Conservation (phyloP, 1,140 invertebrate genomes). For the Myzus persicae region DNA sequence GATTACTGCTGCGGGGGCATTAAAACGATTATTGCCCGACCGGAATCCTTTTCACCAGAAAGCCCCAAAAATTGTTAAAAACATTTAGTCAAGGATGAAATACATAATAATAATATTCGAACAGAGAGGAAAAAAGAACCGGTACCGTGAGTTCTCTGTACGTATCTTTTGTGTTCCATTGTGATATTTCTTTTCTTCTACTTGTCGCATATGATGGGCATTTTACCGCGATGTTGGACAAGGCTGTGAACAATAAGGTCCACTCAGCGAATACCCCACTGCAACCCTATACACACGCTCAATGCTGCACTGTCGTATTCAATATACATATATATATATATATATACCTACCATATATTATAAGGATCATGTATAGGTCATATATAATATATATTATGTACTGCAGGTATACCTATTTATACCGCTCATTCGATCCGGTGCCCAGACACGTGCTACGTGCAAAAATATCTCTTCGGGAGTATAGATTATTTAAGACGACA, state of each 20-base stretch:
- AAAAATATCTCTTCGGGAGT: background rate
- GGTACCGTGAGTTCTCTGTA: slow-evolving; percentile 18
- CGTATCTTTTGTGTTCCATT: slow-evolving; percentile 32
- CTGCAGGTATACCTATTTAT: slow-evolving; percentile 7
- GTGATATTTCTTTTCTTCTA: slow-evolving; percentile 20
- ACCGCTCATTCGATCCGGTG: background rate
- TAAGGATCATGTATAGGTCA: background rate
- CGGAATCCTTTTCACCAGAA: slow-evolving; percentile 50
- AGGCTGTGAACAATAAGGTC: slow-evolving; percentile 20
- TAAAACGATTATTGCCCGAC: slow-evolving; percentile 41
- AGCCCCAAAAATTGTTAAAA: slow-evolving; percentile 33
- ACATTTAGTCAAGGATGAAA: slow-evolving; percentile 53
- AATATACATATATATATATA: background rate
- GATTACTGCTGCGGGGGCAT: background rate
- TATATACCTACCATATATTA: background rate
- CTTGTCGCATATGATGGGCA: slow-evolving; percentile 1
- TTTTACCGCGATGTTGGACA: background rate
- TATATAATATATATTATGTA: background rate
- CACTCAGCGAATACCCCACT: background rate
- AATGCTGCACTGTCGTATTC: background rate
- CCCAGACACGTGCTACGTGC: slow-evolving; percentile 4
- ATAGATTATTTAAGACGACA: background rate
- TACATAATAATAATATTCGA: slow-evolving; percentile 19
- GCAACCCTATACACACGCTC: background rate
- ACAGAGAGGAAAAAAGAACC: slow-evolving; percentile 4